phyloP scores from a whole-genome alignment of 2,797 vertebrate species.

The Pterois miles region DNA sequence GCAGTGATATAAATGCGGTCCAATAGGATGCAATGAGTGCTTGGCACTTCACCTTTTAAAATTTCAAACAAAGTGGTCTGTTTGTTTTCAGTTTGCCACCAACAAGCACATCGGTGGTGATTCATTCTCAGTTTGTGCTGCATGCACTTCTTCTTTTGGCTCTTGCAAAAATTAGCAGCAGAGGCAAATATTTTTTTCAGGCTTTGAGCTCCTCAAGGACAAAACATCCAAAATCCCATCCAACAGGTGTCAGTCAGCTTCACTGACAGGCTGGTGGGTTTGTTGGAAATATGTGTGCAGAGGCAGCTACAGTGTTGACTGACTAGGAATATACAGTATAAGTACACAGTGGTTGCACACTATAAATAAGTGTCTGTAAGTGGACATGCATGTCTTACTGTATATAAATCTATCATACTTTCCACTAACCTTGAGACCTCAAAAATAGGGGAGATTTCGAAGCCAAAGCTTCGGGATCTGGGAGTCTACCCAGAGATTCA shows the following conservation, averaged over 20 bases:
- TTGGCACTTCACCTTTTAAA: constrained; percentile 9
- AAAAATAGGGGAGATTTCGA: too few species aligned
- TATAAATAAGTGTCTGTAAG: neutral
- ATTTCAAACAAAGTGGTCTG: constrained; percentile 16
- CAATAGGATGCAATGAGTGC: neutral
- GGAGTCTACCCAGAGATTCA: too few species aligned
- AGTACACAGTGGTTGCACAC: neutral
- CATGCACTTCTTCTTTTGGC: neutral
- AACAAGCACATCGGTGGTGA: constrained; percentile 9
- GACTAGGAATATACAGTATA: neutral
- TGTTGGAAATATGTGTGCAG: neutral
- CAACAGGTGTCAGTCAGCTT: neutral
- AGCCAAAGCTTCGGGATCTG: too few species aligned
- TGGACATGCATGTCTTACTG: neutral
- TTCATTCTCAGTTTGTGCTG: constrained; percentile 1
- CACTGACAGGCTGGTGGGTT: neutral
- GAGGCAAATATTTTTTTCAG: neutral
- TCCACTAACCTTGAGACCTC: too few species aligned
- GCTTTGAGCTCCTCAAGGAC: constrained; percentile 6
- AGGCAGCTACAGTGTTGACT: neutral
- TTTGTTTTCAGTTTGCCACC: constrained; percentile 14
- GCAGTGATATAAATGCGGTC: constrained; percentile 15
- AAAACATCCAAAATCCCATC: neutral
- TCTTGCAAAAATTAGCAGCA: constrained; percentile 9
- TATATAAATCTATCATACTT: neutral